Evolutionary conservation across 2,888 invertebrate genomes (phyloP), one percentile per base, ranked within the genome.

Genomic region (Smittia sp.): DNA sequence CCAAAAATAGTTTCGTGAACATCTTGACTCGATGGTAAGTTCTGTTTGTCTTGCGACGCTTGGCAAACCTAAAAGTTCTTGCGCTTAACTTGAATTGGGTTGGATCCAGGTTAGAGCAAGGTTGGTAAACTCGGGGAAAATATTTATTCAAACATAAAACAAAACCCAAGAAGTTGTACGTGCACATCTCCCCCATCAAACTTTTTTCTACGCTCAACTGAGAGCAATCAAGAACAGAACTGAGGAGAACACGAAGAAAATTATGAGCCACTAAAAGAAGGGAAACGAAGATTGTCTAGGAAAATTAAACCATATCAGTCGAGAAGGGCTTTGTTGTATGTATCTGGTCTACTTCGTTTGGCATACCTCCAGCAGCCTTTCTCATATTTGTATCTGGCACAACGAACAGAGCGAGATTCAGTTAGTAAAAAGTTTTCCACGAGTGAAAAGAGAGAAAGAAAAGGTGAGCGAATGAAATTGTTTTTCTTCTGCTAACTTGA

Each of bases 361-460:
- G 72, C 86, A 85, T 89, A 90, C 90, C 90, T 90, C 90, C 89
- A 90, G 69, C 41, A 41, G 83, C 86, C 85, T 81, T 87, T 87
- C 85, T 90, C 89, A 85, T 89, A 89, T 83, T 88, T 89, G 85
- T 89, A 86, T 87, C 90, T 90, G 87, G 80, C 11, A 46, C 46
- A 58, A 58, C 18, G 58, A 18, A 58, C 18, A 58, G n/a, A 6
- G 58, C n/a, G n/a, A n/a, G n/a, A 18, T 58, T 58, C n/a, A 15
- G 15, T 15, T n/a, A 46, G 15, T 11, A 15, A 46, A 46, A 11
- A 11, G 46, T 46, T 46, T 46, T 11, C n/a, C n/a, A n/a, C 46
- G 46, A 46, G 15, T 46, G 46, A 46, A 46, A 58, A 58, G 20
- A 22, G 18, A 18, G 22, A 58, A 58, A 22, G n/a, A n/a, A 58